These are phyloP conservation scores for Masticophis lateralis DNA, from an alignment of 2,797 vertebrate species.

Conservation along the genomic window DNA sequence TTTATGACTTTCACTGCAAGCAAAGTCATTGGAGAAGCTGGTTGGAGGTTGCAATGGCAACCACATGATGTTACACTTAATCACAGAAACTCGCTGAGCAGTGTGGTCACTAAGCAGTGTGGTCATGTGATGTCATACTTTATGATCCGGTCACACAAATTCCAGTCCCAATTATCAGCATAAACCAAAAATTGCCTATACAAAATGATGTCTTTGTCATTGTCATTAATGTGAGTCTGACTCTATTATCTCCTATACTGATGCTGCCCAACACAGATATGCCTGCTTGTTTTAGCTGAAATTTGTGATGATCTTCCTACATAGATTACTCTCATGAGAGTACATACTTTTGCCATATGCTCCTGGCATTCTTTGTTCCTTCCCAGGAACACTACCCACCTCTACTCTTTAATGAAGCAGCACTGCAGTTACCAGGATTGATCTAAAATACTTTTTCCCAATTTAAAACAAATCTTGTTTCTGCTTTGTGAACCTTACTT, in stretches of 20 bases:
- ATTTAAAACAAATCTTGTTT: neutral
- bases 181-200: neutral
- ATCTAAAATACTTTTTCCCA: neutral
- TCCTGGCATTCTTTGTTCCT: neutral
- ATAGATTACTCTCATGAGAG: neutral
- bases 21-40: neutral
- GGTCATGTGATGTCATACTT: neutral
- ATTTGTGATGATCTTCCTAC: neutral
- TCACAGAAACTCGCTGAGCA: neutral
- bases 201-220: neutral
- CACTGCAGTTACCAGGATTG: neutral
- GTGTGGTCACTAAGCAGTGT: neutral
- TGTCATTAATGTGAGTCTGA: neutral
- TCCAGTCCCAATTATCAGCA: neutral
- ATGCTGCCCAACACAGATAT: neutral
- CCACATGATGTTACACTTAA: neutral
- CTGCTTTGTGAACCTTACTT: neutral
- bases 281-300: neutral
- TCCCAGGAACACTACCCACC: neutral
- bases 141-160: neutral
- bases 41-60: neutral
- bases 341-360: neutral
- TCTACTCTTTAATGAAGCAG: neutral
- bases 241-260: neutral
- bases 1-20: neutral